Conservation (phyloP, 2,113 vertebrate species). For the Epinephelus lanceolatus region DNA sequence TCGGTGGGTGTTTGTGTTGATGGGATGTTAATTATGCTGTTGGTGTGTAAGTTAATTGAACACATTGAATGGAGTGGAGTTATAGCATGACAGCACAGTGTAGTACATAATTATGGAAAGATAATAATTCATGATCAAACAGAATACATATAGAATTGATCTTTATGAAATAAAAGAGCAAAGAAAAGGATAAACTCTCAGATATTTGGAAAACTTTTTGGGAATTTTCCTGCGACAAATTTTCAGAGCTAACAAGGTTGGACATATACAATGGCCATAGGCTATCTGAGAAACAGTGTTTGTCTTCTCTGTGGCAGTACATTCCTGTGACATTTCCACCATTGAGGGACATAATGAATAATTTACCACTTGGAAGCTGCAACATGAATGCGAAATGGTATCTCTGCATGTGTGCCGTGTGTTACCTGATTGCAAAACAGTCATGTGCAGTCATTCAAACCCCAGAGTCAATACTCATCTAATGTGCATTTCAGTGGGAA, state of each 20-base stretch:
- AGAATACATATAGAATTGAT: conserved; percentile 27
- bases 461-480: conserved; percentile 5
- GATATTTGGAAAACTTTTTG: neutral
- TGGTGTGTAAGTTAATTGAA: conserved; percentile 64
- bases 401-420: conserved; percentile 46
- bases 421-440: conserved; percentile 45
- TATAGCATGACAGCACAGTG: conserved; percentile 39
- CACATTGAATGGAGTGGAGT: conserved; percentile 50
- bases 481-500: neutral
- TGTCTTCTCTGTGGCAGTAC: conserved; percentile 45
- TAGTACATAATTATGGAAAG: conserved; percentile 30
- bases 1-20: conserved; percentile 62
- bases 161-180: conserved; percentile 1
- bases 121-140: conserved; percentile 38
- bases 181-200: neutral
- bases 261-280: conserved; percentile 5
- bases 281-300: conserved; percentile 52
- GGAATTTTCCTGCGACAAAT: neutral
- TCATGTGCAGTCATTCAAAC: conserved; percentile 26
- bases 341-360: conserved; percentile 75
- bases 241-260: neutral
- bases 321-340: conserved; percentile 77
- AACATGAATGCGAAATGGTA: conserved; percentile 61
- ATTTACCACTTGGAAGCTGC: conserved; percentile 67
- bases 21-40: conserved; percentile 59